Evolutionary conservation across 1,140 invertebrate genomes (phyloP).

Genomic region (Sitophilus oryzae): DNA sequence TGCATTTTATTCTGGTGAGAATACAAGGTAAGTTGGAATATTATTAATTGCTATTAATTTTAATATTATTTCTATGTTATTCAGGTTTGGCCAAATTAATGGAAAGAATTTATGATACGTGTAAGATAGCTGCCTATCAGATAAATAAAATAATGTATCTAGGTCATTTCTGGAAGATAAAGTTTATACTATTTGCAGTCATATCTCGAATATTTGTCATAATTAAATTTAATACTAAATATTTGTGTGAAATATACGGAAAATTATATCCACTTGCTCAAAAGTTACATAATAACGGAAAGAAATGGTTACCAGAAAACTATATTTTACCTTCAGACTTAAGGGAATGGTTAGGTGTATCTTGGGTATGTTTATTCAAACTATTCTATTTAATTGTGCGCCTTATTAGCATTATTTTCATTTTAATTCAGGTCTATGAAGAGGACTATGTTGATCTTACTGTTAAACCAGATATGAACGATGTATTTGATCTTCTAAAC

Average conservation of each 20-base stretch:
- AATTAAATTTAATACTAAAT: conserved; percentile 41
- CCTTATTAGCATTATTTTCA: neutral
- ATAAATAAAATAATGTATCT: conserved; percentile 42
- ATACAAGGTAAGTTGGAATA: conserved; percentile 41
- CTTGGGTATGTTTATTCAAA: conserved; percentile 38
- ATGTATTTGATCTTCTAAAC: conserved; percentile 20
- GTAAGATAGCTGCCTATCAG: conserved; percentile 37
- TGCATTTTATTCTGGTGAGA: conserved; percentile 48
- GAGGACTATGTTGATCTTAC: conserved; percentile 23
- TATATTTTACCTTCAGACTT: conserved; percentile 45
- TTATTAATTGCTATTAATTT: neutral
- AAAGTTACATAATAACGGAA: conserved; percentile 40
- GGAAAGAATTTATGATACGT: conserved; percentile 40
- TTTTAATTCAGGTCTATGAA: conserved; percentile 16
- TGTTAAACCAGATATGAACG: conserved; percentile 6
- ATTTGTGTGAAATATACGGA: conserved; percentile 46
- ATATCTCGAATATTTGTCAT: conserved; percentile 47
- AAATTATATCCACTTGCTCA: conserved; percentile 41
- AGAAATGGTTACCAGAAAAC: conserved; percentile 44
- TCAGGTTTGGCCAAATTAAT: conserved; percentile 44
- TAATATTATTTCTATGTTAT: neutral
- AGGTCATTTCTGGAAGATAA: conserved; percentile 48
- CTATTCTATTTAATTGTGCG: neutral
- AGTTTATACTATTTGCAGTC: conserved; percentile 42
- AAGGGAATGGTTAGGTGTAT: conserved; percentile 43